Evolutionary conservation across 2,797 vertebrate species (phyloP).

Genomic region (Parauchenoglanis punctatus): DNA sequence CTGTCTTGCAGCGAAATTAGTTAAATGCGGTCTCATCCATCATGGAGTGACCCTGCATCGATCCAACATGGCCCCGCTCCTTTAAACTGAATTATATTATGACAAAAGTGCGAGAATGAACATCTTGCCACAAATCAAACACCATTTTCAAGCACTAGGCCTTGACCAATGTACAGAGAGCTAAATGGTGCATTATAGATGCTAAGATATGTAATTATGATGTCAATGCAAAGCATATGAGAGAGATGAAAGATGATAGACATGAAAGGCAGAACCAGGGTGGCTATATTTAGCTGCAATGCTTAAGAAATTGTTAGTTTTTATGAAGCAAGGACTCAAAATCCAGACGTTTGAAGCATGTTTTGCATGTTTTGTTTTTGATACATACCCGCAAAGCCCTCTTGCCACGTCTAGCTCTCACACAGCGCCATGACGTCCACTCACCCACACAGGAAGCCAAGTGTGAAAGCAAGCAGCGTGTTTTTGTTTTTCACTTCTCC

Average conservation of each 20-base stretch:
- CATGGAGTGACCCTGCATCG: constrained; percentile 77
- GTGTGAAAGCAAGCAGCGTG: constrained; percentile 35
- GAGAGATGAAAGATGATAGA: background rate
- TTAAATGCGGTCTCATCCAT: constrained; percentile 77
- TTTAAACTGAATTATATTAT: constrained; percentile 79
- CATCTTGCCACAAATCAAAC: constrained; percentile 55
- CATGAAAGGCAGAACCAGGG: background rate
- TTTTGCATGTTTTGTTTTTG: background rate
- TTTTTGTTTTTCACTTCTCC: constrained; percentile 60
- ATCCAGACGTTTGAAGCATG: background rate
- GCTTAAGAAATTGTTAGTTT: background rate
- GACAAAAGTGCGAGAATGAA: constrained; percentile 71
- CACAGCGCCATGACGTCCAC: background rate
- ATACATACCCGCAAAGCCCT: background rate
- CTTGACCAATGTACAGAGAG: background rate
- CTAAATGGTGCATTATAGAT: background rate
- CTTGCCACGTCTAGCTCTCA: background rate
- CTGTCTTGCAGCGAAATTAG: constrained; percentile 80
- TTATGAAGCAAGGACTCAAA: background rate
- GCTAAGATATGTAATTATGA: background rate
- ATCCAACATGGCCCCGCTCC: constrained; percentile 73
- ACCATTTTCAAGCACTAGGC: constrained; percentile 20
- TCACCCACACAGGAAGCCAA: constrained; percentile 21
- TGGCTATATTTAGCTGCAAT: background rate
- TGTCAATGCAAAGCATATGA: background rate